Conservation (phyloP, 2,113 vertebrate species). For the Euleptes europaea region DNA sequence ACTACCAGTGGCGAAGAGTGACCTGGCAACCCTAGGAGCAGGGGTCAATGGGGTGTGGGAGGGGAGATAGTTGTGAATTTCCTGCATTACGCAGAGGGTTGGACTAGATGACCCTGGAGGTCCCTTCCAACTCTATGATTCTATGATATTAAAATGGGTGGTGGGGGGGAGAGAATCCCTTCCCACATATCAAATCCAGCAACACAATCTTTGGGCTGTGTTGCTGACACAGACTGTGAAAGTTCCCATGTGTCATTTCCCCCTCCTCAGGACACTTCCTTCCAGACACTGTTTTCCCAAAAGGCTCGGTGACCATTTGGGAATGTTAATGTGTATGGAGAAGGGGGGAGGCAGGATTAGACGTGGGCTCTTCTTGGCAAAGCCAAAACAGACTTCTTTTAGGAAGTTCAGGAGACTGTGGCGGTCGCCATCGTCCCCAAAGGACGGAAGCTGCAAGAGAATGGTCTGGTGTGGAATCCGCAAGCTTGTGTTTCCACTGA, state of each 20-base stretch:
- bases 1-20: no score
- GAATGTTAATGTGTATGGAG: neutral
- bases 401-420: neutral
- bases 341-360: neutral
- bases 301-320: neutral
- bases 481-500: neutral
- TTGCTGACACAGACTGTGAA: neutral
- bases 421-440: neutral
- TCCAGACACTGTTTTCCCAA: neutral
- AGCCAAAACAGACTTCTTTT: neutral
- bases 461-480: neutral
- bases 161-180: no score
- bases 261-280: neutral
- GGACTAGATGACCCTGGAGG: no score
- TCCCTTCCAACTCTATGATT: no score
- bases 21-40: no score
- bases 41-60: no score
- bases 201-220: neutral
- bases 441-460: neutral
- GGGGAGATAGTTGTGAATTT: no score
- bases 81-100: no score
- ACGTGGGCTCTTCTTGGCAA: neutral
- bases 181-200: no score
- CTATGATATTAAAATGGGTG: no score
- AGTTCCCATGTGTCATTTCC: constrained; percentile 12